Base-by-base conservation (phyloP, 1,140 invertebrate genomes). In the Solenopsis invicta region DNA sequence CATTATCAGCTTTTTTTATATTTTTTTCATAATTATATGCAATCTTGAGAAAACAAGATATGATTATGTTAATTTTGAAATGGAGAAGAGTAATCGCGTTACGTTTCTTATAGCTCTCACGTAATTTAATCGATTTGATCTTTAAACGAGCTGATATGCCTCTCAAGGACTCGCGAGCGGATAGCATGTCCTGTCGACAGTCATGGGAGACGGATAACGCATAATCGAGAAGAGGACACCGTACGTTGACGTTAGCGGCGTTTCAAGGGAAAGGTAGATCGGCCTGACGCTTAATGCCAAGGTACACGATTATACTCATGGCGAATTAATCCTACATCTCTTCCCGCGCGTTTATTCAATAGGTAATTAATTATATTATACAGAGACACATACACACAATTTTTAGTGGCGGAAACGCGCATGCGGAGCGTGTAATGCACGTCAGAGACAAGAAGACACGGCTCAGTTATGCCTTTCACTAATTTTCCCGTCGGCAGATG, bases 241-340 rank as follows among this genome's bases (percentile, higher is more conserved):
- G n/a, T 24, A 82, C n/a, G 18, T 67, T 69, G 67, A 85, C 56
- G 37, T 34, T 86, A 61, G 50, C 71, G 82, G 82, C 45, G 77
- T 90, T 87, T 91, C 89, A 91, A 91, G 90, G 91, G 89, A 92
- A 91, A 91, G 84, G 87, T 91, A 61, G 87, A 76, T 87, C 85
- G 80, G 61, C 74, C 62, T 66, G 45, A 16, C 52, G 71, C 62
- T 88, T 86, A 90, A 91, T 91, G 89, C 78, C 89, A 89, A 90
- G 86, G 80, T 90, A 88, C 76, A 56, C 41, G 24, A 16, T 45
- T 45, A 13, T 34, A 18, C 13, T 24, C 16, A 54, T 18, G 48
- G 37, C 29, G 13, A 74, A 88, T 61, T 75, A 75, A 84, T 61
- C 4, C 34, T 13, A 12, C 62, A 13, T 37, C 34, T 48, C 50